phyloP scores from a whole-genome alignment of 2,888 invertebrate genomes.

The Synanthedon vespiformis region DNA sequence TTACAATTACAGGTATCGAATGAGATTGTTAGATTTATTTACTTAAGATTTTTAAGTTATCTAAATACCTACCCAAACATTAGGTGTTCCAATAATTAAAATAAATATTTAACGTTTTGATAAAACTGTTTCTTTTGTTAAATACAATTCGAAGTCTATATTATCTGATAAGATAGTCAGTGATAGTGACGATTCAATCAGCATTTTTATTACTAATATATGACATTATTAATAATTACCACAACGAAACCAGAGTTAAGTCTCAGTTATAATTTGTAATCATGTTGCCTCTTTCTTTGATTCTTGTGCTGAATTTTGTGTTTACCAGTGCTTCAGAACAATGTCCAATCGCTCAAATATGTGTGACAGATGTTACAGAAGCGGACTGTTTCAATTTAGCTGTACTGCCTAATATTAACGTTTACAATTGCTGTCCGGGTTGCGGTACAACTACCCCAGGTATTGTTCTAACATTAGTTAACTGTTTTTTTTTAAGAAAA shows the following conservation, averaged over 20 bases:
- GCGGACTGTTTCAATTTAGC: slow-evolving; percentile 25
- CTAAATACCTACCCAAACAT: too few relatives aligned
- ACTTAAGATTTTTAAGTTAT: too few relatives aligned
- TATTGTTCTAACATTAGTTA: not conserved
- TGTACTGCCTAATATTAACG: slow-evolving; percentile 26
- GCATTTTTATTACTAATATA: slow-evolving; percentile 14
- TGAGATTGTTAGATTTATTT: too few relatives aligned
- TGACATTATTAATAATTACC: not conserved
- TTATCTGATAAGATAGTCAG: not conserved
- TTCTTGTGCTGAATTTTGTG: slow-evolving; percentile 9
- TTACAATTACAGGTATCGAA: too few relatives aligned
- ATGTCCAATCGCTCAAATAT: slow-evolving; percentile 38
- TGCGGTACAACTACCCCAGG: slow-evolving; percentile 34
- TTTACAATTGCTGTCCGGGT: slow-evolving; percentile 57
- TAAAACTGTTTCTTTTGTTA: too few relatives aligned
- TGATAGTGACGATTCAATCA: slow-evolving; percentile 19
- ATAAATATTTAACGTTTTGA: too few relatives aligned
- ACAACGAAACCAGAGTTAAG: not conserved
- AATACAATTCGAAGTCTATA: too few relatives aligned
- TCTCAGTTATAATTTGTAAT: not conserved
- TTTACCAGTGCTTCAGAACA: slow-evolving; percentile 4
- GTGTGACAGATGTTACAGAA: slow-evolving; percentile 41
- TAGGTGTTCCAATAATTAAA: too few relatives aligned
- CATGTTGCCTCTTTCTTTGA: slow-evolving; percentile 1
- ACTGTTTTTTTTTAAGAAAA: not conserved